Conservation (phyloP, 2,888 invertebrate genomes). For the Pristionchus exspectatus region DNA sequence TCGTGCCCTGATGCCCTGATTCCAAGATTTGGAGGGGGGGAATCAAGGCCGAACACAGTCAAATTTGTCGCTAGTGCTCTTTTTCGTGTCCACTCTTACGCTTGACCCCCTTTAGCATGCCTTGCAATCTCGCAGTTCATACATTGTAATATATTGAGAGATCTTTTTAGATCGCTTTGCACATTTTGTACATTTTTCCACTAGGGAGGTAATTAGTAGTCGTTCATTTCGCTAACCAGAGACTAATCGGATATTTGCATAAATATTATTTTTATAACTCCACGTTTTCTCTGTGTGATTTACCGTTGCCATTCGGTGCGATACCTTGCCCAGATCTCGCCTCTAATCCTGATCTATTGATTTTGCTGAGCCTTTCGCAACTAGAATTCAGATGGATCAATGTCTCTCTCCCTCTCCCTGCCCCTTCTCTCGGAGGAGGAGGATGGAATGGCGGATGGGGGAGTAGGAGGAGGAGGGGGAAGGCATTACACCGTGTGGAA, state of each 20-base stretch:
- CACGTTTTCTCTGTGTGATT: not conserved
- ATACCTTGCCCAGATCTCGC: not conserved
- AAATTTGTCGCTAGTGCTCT: not conserved
- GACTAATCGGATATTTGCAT: not conserved
- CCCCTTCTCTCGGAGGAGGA: not conserved
- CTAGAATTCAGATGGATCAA: slow-evolving; percentile 28
- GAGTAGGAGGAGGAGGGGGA: not conserved
- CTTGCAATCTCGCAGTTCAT: not conserved
- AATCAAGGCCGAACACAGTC: slow-evolving; percentile 16
- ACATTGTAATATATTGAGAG: not conserved
- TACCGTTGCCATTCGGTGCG: not conserved
- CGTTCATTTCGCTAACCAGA: not conserved
- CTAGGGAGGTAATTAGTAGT: not conserved
- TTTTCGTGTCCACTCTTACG: not conserved
- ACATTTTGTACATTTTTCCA: slow-evolving; percentile 33
- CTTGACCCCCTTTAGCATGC: slow-evolving; percentile 14
- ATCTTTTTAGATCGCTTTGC: not conserved
- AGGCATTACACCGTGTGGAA: not conserved
- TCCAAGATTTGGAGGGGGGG: not conserved
- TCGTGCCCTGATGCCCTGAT: slow-evolving; percentile 13
- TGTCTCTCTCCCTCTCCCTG: slow-evolving; percentile 5
- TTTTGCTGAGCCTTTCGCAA: not conserved
- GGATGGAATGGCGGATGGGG: slow-evolving; percentile 1
- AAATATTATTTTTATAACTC: not conserved
- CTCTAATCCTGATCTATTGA: not conserved